phyloP scores from a whole-genome alignment of 2,888 invertebrate species.

The Pyrrhosoma nymphula region DNA sequence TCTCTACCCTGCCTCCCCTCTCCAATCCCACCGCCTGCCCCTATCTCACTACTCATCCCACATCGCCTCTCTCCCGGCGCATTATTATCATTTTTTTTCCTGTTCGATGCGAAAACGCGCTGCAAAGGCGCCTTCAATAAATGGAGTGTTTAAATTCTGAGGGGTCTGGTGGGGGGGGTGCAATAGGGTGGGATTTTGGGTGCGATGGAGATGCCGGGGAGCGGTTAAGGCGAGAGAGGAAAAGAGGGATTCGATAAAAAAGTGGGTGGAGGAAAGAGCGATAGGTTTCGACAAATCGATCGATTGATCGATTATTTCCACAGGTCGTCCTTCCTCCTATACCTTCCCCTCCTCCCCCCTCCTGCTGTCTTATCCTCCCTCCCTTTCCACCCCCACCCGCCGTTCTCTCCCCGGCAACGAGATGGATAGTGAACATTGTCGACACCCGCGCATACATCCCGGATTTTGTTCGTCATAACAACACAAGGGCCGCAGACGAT shows the following conservation, averaged over 20 bases:
- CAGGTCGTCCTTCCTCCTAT: neutral
- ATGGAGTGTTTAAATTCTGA: constrained; percentile 19
- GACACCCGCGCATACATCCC: constrained; percentile 24
- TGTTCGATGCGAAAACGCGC: constrained; percentile 34
- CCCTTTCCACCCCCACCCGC: neutral
- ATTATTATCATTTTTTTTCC: neutral
- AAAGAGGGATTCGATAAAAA: neutral
- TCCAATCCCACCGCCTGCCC: too few species aligned
- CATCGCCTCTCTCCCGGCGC: neutral
- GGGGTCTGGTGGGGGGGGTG: neutral
- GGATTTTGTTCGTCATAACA: constrained; percentile 43
- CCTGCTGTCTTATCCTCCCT: neutral
- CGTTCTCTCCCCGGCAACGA: neutral
- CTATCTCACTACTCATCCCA: neutral
- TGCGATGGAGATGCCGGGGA: too few species aligned
- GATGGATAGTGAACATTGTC: neutral
- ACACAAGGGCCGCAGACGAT: neutral
- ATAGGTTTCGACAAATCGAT: constrained; percentile 48
- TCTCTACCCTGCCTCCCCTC: neutral
- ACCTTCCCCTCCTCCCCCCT: neutral
- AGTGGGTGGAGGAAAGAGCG: neutral
- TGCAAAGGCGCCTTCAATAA: constrained; percentile 53
- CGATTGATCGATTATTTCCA: neutral
- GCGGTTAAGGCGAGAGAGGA: too few species aligned
- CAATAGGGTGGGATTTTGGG: too few species aligned